Evolutionary conservation across 2,797 vertebrate species (phyloP).

Genomic region (Pelobates cultripes): DNA sequence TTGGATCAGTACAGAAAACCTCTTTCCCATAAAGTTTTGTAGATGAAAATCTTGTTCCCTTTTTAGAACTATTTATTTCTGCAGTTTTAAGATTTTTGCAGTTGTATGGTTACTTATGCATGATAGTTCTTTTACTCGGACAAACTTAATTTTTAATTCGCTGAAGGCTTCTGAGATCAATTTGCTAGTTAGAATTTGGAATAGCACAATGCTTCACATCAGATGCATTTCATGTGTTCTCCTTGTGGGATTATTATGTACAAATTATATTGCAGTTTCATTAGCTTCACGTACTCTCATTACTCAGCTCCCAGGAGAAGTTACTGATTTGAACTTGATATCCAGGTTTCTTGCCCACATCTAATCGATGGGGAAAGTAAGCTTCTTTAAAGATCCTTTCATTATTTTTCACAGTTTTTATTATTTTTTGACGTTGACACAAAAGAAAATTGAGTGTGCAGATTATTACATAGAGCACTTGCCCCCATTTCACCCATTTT

Average conservation of each 20-base stretch:
- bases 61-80: too few relatives aligned
- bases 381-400: not conserved
- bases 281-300: not conserved
- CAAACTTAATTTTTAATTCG: not conserved
- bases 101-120: not conserved
- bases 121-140: not conserved
- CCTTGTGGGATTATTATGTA: not conserved
- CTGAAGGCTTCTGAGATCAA: not conserved
- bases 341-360: not conserved
- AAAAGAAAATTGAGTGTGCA: too few relatives aligned
- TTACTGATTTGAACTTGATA: not conserved
- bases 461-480: too few relatives aligned
- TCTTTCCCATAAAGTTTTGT: too few relatives aligned
- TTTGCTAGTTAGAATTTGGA: not conserved
- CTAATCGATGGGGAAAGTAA: not conserved
- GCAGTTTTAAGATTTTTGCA: not conserved
- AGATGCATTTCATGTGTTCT: not conserved
- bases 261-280: slow-evolving; percentile 11
- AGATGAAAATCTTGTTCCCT: too few relatives aligned
- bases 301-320: not conserved
- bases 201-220: not conserved
- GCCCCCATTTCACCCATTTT: too few relatives aligned
- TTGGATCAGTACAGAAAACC: not conserved
- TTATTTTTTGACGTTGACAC: too few relatives aligned
- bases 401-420: too few relatives aligned